These are phyloP conservation scores for Chelonus formosanus DNA, from an alignment of 2,888 invertebrate genomes.

Conservation along the genomic window DNA sequence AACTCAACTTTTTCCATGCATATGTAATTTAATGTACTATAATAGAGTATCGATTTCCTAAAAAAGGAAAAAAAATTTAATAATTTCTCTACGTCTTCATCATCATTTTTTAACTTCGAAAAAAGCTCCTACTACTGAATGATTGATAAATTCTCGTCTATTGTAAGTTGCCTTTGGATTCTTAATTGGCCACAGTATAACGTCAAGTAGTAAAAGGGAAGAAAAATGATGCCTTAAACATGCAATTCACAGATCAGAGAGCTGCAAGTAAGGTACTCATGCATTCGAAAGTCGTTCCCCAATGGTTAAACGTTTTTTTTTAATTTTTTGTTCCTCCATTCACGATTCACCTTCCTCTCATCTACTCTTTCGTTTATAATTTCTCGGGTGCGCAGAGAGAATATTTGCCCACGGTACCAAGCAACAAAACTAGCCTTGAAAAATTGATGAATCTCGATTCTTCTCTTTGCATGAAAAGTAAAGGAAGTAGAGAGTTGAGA, in stretches of 20 bases:
- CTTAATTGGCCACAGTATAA: not conserved
- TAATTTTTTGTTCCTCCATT: slow-evolving; percentile 16
- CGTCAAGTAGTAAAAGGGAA: not conserved
- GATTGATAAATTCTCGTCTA: too few species aligned
- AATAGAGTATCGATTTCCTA: too few species aligned
- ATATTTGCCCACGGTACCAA: slow-evolving; percentile 48
- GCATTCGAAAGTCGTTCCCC: slow-evolving; percentile 30
- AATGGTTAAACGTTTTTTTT: slow-evolving; percentile 26
- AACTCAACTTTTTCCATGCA: too few species aligned
- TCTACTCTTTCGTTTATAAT: slow-evolving; percentile 3
- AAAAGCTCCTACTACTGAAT: too few species aligned
- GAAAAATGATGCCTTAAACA: slow-evolving; percentile 10
- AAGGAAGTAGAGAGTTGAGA: slow-evolving; percentile 7
- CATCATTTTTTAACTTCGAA: too few species aligned
- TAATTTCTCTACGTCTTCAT: too few species aligned
- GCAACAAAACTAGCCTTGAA: slow-evolving; percentile 31
- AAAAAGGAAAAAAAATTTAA: too few species aligned
- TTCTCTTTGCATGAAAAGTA: not conserved
- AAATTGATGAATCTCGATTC: slow-evolving; percentile 26
- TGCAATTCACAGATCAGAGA: slow-evolving; percentile 17
- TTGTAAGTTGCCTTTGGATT: not conserved
- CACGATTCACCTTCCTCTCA: slow-evolving; percentile 21
- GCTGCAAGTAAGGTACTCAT: slow-evolving; percentile 24
- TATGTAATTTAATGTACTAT: too few species aligned
- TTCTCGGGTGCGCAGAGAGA: slow-evolving; percentile 32